A percentile compares a stretch with the other conserved stretches of the same genome.
Conservation (phyloP, 1,140 invertebrate genomes). For the Panagrolaimus sp. region DNA sequence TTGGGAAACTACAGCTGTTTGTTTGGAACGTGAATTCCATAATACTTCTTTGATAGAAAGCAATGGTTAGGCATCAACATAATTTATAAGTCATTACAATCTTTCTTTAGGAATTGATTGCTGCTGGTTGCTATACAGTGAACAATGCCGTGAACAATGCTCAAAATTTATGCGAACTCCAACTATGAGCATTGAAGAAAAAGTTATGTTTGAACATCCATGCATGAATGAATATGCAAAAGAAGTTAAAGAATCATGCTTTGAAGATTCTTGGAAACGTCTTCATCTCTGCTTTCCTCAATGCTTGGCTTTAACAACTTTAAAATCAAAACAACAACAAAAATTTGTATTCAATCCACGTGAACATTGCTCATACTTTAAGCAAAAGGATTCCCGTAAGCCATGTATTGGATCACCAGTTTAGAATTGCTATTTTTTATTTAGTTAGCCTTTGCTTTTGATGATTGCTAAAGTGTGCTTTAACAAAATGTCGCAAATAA, state of each 20-base stretch:
- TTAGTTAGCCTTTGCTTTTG: not conserved
- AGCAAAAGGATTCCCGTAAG: not conserved
- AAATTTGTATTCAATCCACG: not conserved
- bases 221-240: not conserved
- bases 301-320: not conserved
- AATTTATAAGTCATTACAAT: not conserved
- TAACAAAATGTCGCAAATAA: not conserved
- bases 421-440: not conserved
- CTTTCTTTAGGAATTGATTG: not conserved
- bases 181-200: not conserved
- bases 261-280: not conserved
- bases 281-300: constrained; percentile 1
- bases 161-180: not conserved
- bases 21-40: not conserved
- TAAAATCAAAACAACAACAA: not conserved
- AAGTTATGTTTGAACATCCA: not conserved
- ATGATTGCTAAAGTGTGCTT: not conserved
- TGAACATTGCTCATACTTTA: constrained; percentile 3
- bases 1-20: not conserved
- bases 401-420: not conserved
- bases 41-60: not conserved
- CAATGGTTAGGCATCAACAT: not conserved
- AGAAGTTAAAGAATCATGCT: not conserved
- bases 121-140: not conserved
- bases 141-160: constrained; percentile 8